Evolutionary conservation across 1,140 invertebrate species (phyloP).

Genomic region (Anthonomus grandis): DNA sequence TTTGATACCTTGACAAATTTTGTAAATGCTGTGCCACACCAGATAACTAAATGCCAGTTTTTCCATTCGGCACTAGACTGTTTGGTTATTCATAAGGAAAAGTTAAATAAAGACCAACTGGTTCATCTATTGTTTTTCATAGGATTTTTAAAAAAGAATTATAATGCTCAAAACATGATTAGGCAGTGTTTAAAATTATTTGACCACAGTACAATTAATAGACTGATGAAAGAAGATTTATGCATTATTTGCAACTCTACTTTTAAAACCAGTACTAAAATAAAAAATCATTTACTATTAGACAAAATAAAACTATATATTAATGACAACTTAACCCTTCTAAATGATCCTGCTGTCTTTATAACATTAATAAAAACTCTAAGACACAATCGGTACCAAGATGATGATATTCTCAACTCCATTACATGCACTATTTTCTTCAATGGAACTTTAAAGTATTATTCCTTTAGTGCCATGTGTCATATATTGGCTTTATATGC

Average conservation of each 20-base stretch:
- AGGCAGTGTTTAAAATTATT: slow-evolving; percentile 36
- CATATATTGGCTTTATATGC: slow-evolving; percentile 46
- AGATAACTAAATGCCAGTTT: slow-evolving; percentile 34
- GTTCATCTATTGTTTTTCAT: slow-evolving; percentile 45
- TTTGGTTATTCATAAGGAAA: slow-evolving; percentile 23
- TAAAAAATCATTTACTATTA: slow-evolving; percentile 35
- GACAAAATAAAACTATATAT: slow-evolving; percentile 35
- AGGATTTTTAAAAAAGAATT: slow-evolving; percentile 39
- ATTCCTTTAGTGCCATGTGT: slow-evolving; percentile 41
- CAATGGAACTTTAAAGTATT: slow-evolving; percentile 41
- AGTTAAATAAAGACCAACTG: slow-evolving; percentile 35
- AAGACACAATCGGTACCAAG: slow-evolving; percentile 43
- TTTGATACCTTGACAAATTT: slow-evolving; percentile 36
- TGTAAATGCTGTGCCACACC: slow-evolving; percentile 32
- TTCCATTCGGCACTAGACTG: slow-evolving; percentile 33
- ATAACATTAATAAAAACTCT: slow-evolving; percentile 44
- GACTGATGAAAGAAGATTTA: slow-evolving; percentile 38
- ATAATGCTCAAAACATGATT: slow-evolving; percentile 31
- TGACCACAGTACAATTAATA: slow-evolving; percentile 27
- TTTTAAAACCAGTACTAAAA: slow-evolving; percentile 46
- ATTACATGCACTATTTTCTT: slow-evolving; percentile 44
- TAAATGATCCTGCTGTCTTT: slow-evolving; percentile 43
- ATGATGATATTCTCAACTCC: slow-evolving; percentile 43
- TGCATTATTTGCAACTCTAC: slow-evolving; percentile 45
- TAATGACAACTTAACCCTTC: slow-evolving; percentile 39